Evolutionary conservation across 2,888 invertebrate species (phyloP).

Genomic region (Nudaria mundana): DNA sequence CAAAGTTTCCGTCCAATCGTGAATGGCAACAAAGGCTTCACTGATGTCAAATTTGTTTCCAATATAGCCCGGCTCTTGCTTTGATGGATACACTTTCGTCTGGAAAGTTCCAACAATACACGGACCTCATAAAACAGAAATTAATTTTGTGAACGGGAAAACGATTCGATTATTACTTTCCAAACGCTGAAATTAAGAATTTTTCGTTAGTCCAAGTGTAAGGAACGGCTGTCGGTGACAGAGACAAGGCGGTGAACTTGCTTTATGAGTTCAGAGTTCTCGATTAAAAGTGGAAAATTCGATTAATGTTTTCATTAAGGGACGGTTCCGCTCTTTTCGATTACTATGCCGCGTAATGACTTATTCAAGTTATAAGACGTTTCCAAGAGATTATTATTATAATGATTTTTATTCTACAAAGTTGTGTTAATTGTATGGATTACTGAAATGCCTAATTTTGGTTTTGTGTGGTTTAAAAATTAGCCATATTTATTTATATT

Average conservation of each 20-base stretch:
- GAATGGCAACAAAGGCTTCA: constrained; percentile 8
- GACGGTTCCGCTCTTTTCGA: constrained; percentile 31
- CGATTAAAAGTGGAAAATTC: constrained; percentile 58
- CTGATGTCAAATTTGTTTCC: constrained; percentile 16
- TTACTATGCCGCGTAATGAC: constrained; percentile 37
- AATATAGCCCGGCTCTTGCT: constrained; percentile 13
- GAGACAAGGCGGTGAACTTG: constrained; percentile 38
- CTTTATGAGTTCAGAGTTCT: constrained; percentile 62
- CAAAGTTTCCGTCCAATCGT: constrained; percentile 6
- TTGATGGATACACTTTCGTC: constrained; percentile 21
- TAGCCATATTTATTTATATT: too few species aligned
- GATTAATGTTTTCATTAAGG: constrained; percentile 54
- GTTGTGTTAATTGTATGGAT: constrained; percentile 4
- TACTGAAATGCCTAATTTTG: too few species aligned
- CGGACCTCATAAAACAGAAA: constrained; percentile 45
- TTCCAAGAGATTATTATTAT: constrained; percentile 21
- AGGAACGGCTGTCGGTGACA: constrained; percentile 53
- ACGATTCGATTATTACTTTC: constrained; percentile 52
- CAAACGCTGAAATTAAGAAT: constrained; percentile 53
- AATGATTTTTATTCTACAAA: constrained; percentile 15
- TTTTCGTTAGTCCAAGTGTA: constrained; percentile 45
- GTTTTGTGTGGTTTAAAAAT: too few species aligned
- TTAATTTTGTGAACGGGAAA: constrained; percentile 44
- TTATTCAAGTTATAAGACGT: constrained; percentile 34
- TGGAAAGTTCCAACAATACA: constrained; percentile 44